Conservation (phyloP, 2,113 vertebrate species). For the Puma concolor region DNA sequence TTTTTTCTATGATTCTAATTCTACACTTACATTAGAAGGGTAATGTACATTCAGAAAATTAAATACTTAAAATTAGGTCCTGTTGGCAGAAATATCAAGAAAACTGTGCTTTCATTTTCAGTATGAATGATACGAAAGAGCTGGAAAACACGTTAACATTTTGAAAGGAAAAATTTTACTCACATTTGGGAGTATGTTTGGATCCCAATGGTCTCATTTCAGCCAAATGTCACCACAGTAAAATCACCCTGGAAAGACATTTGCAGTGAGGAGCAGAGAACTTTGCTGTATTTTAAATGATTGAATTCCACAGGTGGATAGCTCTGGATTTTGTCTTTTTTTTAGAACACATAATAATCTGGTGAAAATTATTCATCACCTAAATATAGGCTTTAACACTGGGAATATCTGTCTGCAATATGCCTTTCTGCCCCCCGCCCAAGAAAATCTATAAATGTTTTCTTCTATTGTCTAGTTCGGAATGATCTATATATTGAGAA, state of each 20-base stretch:
- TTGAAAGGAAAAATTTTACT: slow-evolving; percentile 47
- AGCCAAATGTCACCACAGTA: slow-evolving; percentile 40
- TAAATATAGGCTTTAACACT: background rate
- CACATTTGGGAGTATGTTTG: background rate
- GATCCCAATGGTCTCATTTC: background rate
- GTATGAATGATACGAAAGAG: background rate
- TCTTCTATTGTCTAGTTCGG: background rate
- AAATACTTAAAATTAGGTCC: background rate
- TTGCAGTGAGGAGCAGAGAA: background rate
- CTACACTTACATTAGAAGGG: background rate
- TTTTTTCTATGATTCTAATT: slow-evolving; percentile 39
- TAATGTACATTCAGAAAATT: background rate
- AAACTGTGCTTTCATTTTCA: background rate
- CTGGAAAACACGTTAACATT: slow-evolving; percentile 43
- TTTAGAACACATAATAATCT: background rate
- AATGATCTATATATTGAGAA: background rate
- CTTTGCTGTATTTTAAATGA: background rate
- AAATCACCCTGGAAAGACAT: background rate
- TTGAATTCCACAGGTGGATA: background rate
- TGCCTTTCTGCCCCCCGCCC: background rate
- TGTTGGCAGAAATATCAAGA: slow-evolving; percentile 1
- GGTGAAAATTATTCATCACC: background rate
- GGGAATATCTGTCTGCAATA: background rate
- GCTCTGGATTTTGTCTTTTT: background rate
- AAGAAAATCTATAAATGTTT: background rate